These are phyloP conservation scores for Chaetodon trifascialis DNA, from an alignment of 2,113 vertebrate genomes.

Conservation along the genomic window DNA sequence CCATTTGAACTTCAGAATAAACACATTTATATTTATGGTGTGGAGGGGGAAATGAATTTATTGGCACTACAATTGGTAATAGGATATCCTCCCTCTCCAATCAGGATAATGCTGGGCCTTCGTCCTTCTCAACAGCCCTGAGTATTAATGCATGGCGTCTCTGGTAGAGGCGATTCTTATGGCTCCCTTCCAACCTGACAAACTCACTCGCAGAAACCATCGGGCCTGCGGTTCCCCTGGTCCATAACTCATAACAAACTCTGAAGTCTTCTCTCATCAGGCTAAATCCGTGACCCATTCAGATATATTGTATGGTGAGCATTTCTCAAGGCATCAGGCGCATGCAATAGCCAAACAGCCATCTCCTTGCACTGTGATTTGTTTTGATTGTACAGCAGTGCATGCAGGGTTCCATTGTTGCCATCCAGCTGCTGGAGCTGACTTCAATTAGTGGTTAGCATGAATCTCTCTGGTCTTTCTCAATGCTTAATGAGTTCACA, in stretches of 20 bases:
- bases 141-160: conserved; percentile 77
- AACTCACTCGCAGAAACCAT: conserved; percentile 69
- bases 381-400: conserved; percentile 75
- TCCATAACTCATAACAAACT: conserved; percentile 78
- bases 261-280: conserved; percentile 75
- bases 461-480: conserved; percentile 69
- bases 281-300: conserved; percentile 61
- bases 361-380: conserved; percentile 69
- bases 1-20: conserved; percentile 65
- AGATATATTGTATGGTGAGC: conserved; percentile 59
- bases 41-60: conserved; percentile 57
- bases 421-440: conserved; percentile 79
- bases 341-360: conserved; percentile 70
- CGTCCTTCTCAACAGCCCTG: conserved; percentile 57
- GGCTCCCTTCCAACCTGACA: conserved; percentile 79
- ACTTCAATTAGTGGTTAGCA: conserved; percentile 79
- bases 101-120: conserved; percentile 71
- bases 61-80: conserved; percentile 67
- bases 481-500: conserved; percentile 70
- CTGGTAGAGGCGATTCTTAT: conserved; percentile 70
- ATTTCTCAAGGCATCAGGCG: conserved; percentile 67
- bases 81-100: conserved; percentile 64
- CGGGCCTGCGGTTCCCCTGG: conserved; percentile 66
- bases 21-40: conserved; percentile 71
- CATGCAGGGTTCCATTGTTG: conserved; percentile 75